Evolutionary conservation across 2,113 vertebrate species (phyloP).

Genomic region (Tyrannus savana): DNA sequence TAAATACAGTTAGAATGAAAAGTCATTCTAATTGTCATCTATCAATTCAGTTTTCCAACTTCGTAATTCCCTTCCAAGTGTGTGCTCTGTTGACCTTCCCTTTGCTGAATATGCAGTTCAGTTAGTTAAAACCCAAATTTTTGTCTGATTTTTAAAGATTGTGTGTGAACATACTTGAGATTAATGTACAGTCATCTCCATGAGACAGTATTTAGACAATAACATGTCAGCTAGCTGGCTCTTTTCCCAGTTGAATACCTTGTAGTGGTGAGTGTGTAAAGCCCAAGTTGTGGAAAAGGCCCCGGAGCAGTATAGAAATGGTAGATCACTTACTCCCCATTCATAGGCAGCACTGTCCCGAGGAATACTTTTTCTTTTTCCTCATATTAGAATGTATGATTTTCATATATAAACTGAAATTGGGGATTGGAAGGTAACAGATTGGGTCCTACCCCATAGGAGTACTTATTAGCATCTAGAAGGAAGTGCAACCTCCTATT

Average conservation of each 20-base stretch:
- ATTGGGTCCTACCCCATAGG: neutral
- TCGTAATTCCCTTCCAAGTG: neutral
- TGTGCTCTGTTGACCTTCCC: neutral
- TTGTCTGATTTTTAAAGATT: neutral
- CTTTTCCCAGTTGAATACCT: neutral
- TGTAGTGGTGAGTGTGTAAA: neutral
- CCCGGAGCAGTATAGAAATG: neutral
- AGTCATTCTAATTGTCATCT: neutral
- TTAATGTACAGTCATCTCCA: neutral
- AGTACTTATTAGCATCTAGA: neutral
- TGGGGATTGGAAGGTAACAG: neutral
- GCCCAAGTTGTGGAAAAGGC: neutral
- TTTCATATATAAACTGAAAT: neutral
- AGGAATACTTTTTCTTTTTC: neutral
- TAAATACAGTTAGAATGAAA: neutral
- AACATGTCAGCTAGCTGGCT: neutral
- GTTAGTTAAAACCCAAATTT: neutral
- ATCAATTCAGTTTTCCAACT: neutral
- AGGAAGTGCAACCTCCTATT: neutral
- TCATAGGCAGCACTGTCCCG: neutral
- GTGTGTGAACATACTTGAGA: neutral
- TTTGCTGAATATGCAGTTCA: neutral
- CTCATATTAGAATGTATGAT: neutral
- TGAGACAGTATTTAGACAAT: neutral
- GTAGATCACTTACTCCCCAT: neutral